Evolutionary conservation across 2,888 invertebrate genomes (phyloP), one percentile per base, ranked within the genome.

Genomic region (Liodrosophila aerea): DNA sequence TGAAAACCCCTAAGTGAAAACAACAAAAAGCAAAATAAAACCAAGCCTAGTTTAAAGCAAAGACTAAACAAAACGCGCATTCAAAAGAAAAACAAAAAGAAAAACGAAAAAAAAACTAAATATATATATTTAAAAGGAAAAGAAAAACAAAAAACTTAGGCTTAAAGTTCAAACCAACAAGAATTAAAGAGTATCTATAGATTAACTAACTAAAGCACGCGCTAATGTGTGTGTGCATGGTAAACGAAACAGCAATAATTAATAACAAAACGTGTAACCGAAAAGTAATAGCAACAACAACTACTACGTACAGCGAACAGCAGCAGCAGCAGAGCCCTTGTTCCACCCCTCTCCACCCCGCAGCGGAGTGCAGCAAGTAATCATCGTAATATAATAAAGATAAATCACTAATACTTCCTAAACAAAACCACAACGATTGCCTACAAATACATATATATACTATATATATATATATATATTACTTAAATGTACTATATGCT

Each of bases 351-450:
- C n/a, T n/a, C n/a, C n/a, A n/a, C n/a, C n/a, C n/a, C n/a, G n/a
- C n/a, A n/a, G n/a, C n/a, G n/a, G n/a, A n/a, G n/a, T n/a, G n/a
- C n/a, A n/a, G n/a, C n/a, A n/a, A n/a, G n/a, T n/a, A n/a, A n/a
- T n/a, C n/a, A n/a, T n/a, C n/a, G n/a, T n/a, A n/a, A n/a, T n/a
- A n/a, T n/a, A 63, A 58, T 60, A 69, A 52, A 53, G 51, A 59
- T 64, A 80, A 83, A 80, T 84, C 86, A 80, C 78, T 84, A 84
- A 76, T 84, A 80, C 78, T 80, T 80, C 87, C 87, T 86, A 87
- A 76, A n/a, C n/a, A 18, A 82, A 73, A 88, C 86, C 87, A 87
- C 87, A 84, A 88, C 87, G 84, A 86, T 81, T 87, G 86, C 81
- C 87, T 85, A 76, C 86, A 85, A 73, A 80, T 65, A 73, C 63